A percentile compares a stretch with the other conserved stretches of the same genome.
phyloP scores from a whole-genome alignment of 2,797 vertebrate genomes.

The Anguilla marmorata region DNA sequence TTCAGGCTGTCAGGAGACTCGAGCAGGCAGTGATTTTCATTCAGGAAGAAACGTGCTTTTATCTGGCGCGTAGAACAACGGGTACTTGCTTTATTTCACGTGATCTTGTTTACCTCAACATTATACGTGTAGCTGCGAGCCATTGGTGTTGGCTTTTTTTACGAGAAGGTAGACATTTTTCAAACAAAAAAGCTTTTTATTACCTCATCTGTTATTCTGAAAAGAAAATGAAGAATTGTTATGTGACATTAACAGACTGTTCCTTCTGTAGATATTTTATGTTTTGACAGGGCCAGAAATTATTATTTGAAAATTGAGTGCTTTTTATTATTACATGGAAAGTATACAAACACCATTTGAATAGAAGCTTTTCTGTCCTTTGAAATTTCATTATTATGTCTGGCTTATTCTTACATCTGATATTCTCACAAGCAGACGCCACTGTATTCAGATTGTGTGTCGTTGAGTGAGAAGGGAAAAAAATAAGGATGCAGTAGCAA shows the following conservation, averaged over 20 bases:
- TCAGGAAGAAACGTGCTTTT: neutral
- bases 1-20: neutral
- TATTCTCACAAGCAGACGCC: neutral
- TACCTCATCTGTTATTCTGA: neutral
- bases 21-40: neutral
- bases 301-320: neutral
- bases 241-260: neutral
- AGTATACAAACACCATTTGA: neutral
- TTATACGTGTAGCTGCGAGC: neutral
- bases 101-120: neutral
- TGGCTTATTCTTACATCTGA: neutral
- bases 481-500: constrained; percentile 25
- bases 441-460: neutral
- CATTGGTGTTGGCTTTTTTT: neutral
- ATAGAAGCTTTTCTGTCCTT: neutral
- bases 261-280: neutral
- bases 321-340: neutral
- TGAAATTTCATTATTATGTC: neutral
- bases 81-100: neutral
- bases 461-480: neutral
- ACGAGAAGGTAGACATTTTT: neutral
- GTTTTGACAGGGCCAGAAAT: neutral
- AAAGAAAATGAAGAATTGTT: neutral
- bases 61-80: neutral
- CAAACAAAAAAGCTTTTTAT: neutral